Conservation (phyloP, 53 echinoderm and acorn worm species). For the Temnopleurus reevesii region DNA sequence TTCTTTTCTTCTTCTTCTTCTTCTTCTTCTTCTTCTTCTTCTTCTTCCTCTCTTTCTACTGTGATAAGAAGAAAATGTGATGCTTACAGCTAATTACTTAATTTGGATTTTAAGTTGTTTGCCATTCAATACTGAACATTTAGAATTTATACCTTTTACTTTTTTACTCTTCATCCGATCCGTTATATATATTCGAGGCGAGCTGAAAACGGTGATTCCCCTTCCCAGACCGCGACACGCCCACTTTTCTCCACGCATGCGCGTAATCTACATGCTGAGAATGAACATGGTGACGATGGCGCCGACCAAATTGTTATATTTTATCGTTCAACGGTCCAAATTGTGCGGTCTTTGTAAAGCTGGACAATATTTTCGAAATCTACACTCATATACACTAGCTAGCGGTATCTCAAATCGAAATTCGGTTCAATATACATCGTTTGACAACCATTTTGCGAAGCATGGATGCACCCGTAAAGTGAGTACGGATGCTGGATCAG, state of each 20-base stretch:
- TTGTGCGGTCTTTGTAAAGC: background rate
- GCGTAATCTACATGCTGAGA: too few relatives aligned
- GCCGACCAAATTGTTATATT: background rate
- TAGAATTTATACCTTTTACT: too few relatives aligned
- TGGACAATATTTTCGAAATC: background rate
- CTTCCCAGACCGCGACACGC: too few relatives aligned
- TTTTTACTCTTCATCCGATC: background rate
- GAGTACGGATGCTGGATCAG: background rate
- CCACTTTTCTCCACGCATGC: background rate
- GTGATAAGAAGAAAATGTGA: too few relatives aligned
- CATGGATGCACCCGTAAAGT: background rate
- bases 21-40: background rate
- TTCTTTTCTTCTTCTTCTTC: background rate
- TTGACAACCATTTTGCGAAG: background rate
- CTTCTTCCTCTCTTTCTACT: background rate
- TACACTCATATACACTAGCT: too few relatives aligned
- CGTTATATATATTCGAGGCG: too few relatives aligned
- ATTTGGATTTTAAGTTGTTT: too few relatives aligned
- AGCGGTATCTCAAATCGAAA: background rate
- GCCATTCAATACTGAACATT: too few relatives aligned
- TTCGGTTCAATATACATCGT: background rate
- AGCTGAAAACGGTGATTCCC: too few relatives aligned
- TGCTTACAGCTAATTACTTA: too few relatives aligned
- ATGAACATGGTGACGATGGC: background rate
- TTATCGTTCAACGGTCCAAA: background rate